These are phyloP conservation scores for Zaprionus bogoriensis DNA, from an alignment of 2,888 invertebrate genomes.

Conservation along the genomic window DNA sequence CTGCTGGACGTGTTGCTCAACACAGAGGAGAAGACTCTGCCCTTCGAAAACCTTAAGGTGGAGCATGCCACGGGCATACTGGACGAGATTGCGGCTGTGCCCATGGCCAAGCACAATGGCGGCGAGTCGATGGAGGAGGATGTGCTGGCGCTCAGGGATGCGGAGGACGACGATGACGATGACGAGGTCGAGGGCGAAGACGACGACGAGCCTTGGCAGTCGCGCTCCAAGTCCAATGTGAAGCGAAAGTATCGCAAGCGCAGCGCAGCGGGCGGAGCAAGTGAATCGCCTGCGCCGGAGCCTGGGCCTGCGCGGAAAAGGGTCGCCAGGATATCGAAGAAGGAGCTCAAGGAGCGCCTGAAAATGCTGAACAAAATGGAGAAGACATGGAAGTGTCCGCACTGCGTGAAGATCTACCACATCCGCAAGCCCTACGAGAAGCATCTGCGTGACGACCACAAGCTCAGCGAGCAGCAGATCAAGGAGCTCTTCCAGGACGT, in stretches of 20 bases:
- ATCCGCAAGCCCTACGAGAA: constrained; percentile 80
- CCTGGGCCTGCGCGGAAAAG: constrained; percentile 61
- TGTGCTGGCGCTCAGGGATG: constrained; percentile 61
- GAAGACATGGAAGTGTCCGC: constrained; percentile 77
- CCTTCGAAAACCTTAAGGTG: constrained; percentile 67
- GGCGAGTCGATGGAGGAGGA: constrained; percentile 63
- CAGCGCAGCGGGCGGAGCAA: neutral
- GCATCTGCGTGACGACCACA: constrained; percentile 80
- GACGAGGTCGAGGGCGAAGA: constrained; percentile 23
- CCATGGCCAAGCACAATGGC: constrained; percentile 62
- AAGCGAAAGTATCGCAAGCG: constrained; percentile 69
- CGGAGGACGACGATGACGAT: constrained; percentile 39
- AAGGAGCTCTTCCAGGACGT: constrained; percentile 75
- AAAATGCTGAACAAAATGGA: constrained; percentile 77
- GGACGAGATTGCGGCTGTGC: constrained; percentile 75
- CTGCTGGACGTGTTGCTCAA: constrained; percentile 72
- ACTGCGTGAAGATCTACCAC: constrained; percentile 81
- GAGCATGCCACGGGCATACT: constrained; percentile 62
- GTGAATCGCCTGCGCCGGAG: constrained; percentile 21
- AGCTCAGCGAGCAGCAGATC: constrained; percentile 67
- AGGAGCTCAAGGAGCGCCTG: constrained; percentile 75
- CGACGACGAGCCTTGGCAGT: constrained; percentile 17
- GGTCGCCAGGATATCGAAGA: constrained; percentile 70
- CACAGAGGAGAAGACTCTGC: constrained; percentile 58
- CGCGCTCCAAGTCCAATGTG: constrained; percentile 29